Percentiles rank a stretch among this genome's conserved stretches.
These are phyloP conservation scores for Loris lydekkerianus DNA, from an alignment of 2,797 vertebrate species.

Conservation along the genomic window DNA sequence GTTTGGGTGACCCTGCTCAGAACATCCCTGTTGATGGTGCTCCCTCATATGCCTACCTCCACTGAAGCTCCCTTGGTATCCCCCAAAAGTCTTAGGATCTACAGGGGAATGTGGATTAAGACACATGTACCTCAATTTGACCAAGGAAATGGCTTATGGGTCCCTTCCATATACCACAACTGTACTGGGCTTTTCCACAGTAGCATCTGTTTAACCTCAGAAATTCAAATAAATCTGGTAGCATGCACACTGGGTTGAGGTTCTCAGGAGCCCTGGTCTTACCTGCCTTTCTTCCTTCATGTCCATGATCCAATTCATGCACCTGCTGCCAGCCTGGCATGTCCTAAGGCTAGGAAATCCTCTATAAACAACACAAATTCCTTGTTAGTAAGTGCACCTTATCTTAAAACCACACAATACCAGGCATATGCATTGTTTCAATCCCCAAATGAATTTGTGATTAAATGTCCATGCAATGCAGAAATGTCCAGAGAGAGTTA, in stretches of 20 bases:
- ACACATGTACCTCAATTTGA: accelerated
- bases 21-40: background rate
- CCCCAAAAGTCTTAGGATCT: background rate
- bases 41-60: background rate
- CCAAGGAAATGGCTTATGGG: background rate
- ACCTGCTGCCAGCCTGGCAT: background rate
- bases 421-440: background rate
- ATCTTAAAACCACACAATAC: background rate
- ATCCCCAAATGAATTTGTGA: background rate
- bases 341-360: background rate
- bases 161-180: no score
- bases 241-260: no score
- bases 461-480: background rate
- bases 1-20: background rate
- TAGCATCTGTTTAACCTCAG: background rate
- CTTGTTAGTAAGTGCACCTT: background rate
- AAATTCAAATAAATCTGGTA: background rate
- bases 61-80: background rate
- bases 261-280: background rate
- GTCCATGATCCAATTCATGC: background rate
- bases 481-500: background rate
- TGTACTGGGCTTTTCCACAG: background rate
- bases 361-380: slow-evolving; percentile 29
- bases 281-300: background rate
- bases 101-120: background rate